phyloP scores from a whole-genome alignment of 2,797 vertebrate genomes.

The Microctenopoma steveboyesi region DNA sequence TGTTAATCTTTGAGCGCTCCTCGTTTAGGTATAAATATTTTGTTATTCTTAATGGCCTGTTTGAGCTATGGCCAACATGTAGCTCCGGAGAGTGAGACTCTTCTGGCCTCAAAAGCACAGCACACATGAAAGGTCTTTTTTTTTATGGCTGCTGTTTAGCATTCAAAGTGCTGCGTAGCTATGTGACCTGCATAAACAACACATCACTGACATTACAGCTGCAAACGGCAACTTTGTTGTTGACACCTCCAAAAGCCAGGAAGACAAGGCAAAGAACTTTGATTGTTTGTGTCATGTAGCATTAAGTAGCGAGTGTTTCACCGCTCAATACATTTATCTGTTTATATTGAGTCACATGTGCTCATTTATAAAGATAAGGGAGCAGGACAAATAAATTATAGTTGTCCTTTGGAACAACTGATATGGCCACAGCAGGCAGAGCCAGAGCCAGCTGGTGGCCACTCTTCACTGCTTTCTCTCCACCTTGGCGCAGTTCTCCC shows the following conservation, averaged over 20 bases:
- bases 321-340: slow-evolving; percentile 11
- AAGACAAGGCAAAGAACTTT: neutral
- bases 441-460: slow-evolving; percentile 67
- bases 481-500: slow-evolving; percentile 45
- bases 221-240: slow-evolving; percentile 11
- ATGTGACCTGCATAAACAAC: slow-evolving; percentile 48
- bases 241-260: slow-evolving; percentile 9
- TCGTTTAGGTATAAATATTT: slow-evolving; percentile 62
- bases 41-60: slow-evolving; percentile 45
- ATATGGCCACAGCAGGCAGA: slow-evolving; percentile 61
- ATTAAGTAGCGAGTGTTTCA: slow-evolving; percentile 15
- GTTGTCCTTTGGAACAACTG: slow-evolving; percentile 53
- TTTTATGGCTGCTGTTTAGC: slow-evolving; percentile 63
- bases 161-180: slow-evolving; percentile 39
- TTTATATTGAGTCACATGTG: slow-evolving; percentile 27
- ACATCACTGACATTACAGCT: slow-evolving; percentile 42
- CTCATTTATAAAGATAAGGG: slow-evolving; percentile 60
- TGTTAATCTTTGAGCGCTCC: slow-evolving; percentile 54
- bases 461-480: slow-evolving; percentile 67
- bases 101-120: slow-evolving; percentile 48
- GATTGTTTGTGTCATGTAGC: neutral
- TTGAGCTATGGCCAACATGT: slow-evolving; percentile 56
- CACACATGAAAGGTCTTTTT: slow-evolving; percentile 44
- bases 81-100: slow-evolving; percentile 34
- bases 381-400: slow-evolving; percentile 56